These are phyloP conservation scores for Hyposoter didymator DNA, from an alignment of 2,888 invertebrate genomes.

Conservation along the genomic window DNA sequence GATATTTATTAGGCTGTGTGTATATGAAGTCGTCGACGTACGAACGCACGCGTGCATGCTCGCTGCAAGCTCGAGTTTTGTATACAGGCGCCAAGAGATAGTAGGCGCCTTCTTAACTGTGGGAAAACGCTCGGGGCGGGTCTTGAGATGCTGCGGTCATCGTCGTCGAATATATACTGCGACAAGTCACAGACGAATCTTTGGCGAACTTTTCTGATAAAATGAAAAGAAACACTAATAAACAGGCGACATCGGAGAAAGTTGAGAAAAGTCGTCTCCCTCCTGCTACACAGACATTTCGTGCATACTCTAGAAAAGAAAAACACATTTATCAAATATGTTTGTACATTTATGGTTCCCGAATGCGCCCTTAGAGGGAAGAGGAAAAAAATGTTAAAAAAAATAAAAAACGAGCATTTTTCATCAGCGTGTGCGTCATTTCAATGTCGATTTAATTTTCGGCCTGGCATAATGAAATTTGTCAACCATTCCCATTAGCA, in stretches of 20 bases:
- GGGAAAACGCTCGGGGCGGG: slow-evolving; percentile 78
- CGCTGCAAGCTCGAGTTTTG: slow-evolving; percentile 64
- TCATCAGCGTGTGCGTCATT: not conserved
- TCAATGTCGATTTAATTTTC: not conserved
- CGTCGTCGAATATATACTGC: slow-evolving; percentile 55
- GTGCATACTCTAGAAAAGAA: not conserved
- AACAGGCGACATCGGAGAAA: slow-evolving; percentile 11
- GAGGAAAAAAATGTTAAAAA: no score
- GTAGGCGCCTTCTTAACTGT: slow-evolving; percentile 80
- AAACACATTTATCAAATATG: slow-evolving; percentile 7
- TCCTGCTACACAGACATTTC: not conserved
- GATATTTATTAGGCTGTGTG: slow-evolving; percentile 26
- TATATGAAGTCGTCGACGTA: slow-evolving; percentile 69
- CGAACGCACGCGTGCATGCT: slow-evolving; percentile 71
- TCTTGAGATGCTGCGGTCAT: slow-evolving; percentile 72
- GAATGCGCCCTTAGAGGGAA: not conserved
- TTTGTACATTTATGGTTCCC: slow-evolving; percentile 1
- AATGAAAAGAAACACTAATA: slow-evolving; percentile 31
- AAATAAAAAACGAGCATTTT: not conserved
- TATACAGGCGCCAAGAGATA: slow-evolving; percentile 79
- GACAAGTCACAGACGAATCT: slow-evolving; percentile 57
- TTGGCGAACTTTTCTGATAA: slow-evolving; percentile 59
- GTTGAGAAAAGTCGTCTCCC: not conserved
- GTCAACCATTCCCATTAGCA: no score
- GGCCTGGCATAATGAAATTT: not conserved